Evolutionary conservation across 2,113 vertebrate species (phyloP).

Genomic region (Tyto alba): DNA sequence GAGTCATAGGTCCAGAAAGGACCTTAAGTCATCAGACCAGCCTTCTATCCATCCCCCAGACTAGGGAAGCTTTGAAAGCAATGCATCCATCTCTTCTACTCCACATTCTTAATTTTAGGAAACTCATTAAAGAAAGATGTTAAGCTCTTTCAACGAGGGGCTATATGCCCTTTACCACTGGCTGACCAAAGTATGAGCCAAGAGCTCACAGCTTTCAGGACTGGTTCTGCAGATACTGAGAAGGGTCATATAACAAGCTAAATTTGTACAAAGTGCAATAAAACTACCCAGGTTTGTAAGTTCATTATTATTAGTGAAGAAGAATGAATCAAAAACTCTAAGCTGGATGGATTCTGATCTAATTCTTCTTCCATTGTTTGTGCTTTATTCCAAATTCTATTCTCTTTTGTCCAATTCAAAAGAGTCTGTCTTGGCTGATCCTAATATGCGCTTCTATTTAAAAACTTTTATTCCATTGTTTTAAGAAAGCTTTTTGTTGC

Average conservation of each 20-base stretch:
- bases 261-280: background rate
- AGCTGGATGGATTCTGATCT: background rate
- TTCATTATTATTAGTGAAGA: background rate
- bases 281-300: background rate
- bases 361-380: conserved; percentile 7
- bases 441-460: background rate
- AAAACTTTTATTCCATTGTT: background rate
- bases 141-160: background rate
- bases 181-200: background rate
- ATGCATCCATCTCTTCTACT: background rate
- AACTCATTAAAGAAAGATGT: background rate
- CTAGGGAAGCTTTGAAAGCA: background rate
- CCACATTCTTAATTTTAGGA: background rate
- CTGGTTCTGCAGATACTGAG: background rate
- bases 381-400: conserved; percentile 48
- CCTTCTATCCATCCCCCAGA: background rate
- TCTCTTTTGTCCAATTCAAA: background rate
- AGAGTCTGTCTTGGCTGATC: background rate
- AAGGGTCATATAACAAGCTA: background rate
- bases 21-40: background rate
- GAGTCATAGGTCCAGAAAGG: background rate
- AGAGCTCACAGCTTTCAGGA: background rate
- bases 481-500: background rate
- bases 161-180: background rate
- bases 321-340: background rate